These are phyloP conservation scores for Druceiella hillmani DNA, from an alignment of 2,888 invertebrate species.

Conservation along the genomic window DNA sequence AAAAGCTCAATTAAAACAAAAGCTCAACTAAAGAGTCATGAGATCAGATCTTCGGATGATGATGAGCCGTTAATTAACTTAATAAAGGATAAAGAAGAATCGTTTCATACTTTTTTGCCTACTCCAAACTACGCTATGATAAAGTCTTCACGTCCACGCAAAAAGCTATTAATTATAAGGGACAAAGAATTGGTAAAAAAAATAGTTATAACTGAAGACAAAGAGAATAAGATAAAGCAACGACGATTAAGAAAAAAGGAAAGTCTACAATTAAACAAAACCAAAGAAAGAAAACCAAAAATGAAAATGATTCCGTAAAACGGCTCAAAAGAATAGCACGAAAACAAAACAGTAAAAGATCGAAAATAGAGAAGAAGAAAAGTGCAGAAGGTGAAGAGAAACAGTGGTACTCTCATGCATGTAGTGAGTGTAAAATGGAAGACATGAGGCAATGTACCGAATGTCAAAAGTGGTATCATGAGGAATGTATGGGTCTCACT, in stretches of 20 bases:
- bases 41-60: constrained; percentile 20
- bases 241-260: constrained; percentile 19
- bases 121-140: constrained; percentile 24
- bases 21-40: constrained; percentile 17
- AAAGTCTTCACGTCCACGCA: constrained; percentile 19
- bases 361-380: constrained; percentile 16
- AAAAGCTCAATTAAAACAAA: too few species aligned
- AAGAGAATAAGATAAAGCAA: constrained; percentile 18
- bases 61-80: constrained; percentile 21
- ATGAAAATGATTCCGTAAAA: constrained; percentile 14
- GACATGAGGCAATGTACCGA: constrained; percentile 23
- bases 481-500: constrained; percentile 11
- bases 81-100: constrained; percentile 21
- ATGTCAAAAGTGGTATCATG: constrained; percentile 23
- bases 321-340: constrained; percentile 11
- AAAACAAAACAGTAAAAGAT: constrained; percentile 12
- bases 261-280: constrained; percentile 2
- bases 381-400: constrained; percentile 11
- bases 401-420: constrained; percentile 18
- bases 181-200: constrained; percentile 23
- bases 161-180: constrained; percentile 23
- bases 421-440: constrained; percentile 16
- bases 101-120: constrained; percentile 25
- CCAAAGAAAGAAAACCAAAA: constrained; percentile 13
- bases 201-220: constrained; percentile 23